Percentiles rank a stretch among this genome's conserved stretches.
phyloP scores from a whole-genome alignment of 2,888 invertebrate species.

The Diaperis boleti region DNA sequence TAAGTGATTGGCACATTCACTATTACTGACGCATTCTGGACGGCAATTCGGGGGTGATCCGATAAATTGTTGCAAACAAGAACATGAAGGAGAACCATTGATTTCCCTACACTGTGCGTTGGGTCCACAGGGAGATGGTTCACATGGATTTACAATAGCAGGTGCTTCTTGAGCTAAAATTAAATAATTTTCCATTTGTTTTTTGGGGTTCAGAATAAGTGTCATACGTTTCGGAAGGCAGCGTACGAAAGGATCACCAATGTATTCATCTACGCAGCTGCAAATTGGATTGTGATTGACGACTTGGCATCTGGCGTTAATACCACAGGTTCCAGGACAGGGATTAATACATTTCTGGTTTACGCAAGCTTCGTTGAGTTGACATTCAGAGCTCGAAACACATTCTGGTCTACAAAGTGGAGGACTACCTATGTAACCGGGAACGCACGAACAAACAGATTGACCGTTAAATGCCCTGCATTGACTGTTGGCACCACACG shows the following conservation, averaged over 20 bases:
- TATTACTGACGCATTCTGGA: conserved; percentile 77
- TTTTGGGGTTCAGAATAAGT: too few species aligned
- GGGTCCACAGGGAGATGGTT: conserved; percentile 77
- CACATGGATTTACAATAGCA: conserved; percentile 70
- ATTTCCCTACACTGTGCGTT: conserved; percentile 74
- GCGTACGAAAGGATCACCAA: conserved; percentile 80
- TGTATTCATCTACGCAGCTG: conserved; percentile 73
- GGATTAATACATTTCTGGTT: conserved; percentile 80
- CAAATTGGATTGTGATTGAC: conserved; percentile 83
- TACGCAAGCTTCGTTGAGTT: conserved; percentile 76
- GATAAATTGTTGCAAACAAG: conserved; percentile 73
- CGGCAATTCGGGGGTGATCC: conserved; percentile 76
- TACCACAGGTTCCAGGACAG: conserved; percentile 81
- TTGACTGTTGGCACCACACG: conserved; percentile 78
- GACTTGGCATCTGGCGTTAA: conserved; percentile 78
- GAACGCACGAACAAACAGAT: conserved; percentile 74
- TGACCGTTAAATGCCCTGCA: conserved; percentile 69
- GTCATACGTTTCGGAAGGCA: conserved; percentile 71
- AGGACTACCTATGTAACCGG: conserved; percentile 78
- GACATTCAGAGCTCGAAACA: conserved; percentile 78
- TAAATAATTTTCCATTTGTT: too few species aligned
- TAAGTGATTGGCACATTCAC: conserved; percentile 74
- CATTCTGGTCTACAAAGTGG: conserved; percentile 84
- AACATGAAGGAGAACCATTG: conserved; percentile 75
- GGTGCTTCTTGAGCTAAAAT: conserved; percentile 50